These are phyloP conservation scores for Oryzias woworae DNA, from an alignment of 2,113 vertebrate genomes.

Conservation along the genomic window DNA sequence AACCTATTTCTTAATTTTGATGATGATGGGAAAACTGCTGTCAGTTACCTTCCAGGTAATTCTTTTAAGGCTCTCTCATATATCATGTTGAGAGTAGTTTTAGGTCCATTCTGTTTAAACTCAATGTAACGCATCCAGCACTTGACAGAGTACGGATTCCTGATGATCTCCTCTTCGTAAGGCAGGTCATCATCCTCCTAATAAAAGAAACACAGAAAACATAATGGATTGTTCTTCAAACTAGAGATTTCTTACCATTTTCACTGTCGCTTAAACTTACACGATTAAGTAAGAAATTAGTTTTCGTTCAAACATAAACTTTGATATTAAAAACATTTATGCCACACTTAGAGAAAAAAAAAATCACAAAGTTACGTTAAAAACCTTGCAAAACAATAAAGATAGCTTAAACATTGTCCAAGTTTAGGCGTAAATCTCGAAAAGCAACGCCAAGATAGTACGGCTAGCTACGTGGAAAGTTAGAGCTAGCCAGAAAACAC, in stretches of 20 bases:
- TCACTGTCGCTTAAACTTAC: background rate
- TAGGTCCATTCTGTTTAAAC: slow-evolving; percentile 83
- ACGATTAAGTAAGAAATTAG: background rate
- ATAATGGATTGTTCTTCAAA: background rate
- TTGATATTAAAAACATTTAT: too few species aligned
- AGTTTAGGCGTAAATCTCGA: too few species aligned
- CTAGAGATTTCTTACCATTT: background rate
- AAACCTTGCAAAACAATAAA: too few species aligned
- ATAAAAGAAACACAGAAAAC: background rate
- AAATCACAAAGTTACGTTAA: too few species aligned
- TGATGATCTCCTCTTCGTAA: slow-evolving; percentile 92
- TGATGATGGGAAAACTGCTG: background rate
- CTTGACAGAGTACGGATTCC: slow-evolving; percentile 91
- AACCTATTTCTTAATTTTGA: too few species aligned
- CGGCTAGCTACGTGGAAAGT: slow-evolving; percentile 3
- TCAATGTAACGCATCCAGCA: slow-evolving; percentile 94
- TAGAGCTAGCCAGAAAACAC: background rate
- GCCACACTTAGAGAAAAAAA: background rate
- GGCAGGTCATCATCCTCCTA: slow-evolving; percentile 92
- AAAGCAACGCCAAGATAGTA: background rate
- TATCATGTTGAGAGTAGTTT: slow-evolving; percentile 84
- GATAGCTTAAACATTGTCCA: too few species aligned
- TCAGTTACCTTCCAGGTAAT: slow-evolving; percentile 86
- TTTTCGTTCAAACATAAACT: too few species aligned
- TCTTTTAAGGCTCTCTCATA: slow-evolving; percentile 90